Conservation (phyloP, 2,113 vertebrate genomes). For the Sula dactylatra region DNA sequence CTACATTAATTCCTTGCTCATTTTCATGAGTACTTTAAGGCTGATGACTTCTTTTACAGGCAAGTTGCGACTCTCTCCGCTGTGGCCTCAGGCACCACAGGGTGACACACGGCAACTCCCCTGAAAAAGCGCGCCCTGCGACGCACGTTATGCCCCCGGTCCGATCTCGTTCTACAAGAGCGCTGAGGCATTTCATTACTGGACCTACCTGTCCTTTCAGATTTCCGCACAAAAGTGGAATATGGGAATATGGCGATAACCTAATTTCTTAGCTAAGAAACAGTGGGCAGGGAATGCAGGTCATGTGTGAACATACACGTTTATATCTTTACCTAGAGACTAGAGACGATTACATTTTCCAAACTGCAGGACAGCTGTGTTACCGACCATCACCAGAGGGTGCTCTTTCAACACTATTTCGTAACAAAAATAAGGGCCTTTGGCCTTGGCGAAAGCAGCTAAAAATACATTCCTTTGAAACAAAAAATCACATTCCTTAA, state of each 20-base stretch:
- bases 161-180: background rate
- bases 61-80: background rate
- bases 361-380: background rate
- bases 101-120: background rate
- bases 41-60: background rate
- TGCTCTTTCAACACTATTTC: background rate
- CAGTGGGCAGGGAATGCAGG: background rate
- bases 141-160: background rate
- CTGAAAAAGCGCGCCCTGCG: background rate
- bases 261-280: background rate
- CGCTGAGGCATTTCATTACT: accelerated
- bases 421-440: background rate
- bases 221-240: background rate
- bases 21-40: background rate
- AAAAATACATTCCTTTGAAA: background rate
- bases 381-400: slow-evolving; percentile 53
- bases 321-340: background rate
- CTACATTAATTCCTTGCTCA: background rate
- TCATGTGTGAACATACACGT: accelerated
- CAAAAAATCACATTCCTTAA: background rate
- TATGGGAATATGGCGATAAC: background rate
- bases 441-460: background rate
- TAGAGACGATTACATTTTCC: background rate
- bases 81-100: background rate
- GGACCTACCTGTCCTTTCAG: background rate